Base-by-base conservation (phyloP, 2,113 vertebrate species). In the Rafetus swinhoei region DNA sequence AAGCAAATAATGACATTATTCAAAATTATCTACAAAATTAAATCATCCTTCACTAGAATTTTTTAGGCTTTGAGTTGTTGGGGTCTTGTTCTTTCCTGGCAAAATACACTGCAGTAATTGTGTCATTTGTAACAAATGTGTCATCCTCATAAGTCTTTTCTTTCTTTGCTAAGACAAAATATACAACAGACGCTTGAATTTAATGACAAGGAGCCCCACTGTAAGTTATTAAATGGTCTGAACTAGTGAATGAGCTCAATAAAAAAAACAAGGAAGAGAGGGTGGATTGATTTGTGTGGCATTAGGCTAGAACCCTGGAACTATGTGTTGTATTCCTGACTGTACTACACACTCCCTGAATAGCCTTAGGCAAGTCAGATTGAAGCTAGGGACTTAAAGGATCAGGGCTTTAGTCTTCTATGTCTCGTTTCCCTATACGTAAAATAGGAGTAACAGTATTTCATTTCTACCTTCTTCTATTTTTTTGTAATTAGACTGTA, bases 121-220 rank as follows among this genome's bases (percentile, higher is more conserved):
- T 9, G 65, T 9, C 3, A 1, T 18, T 72, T 69, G 29, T 53
- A 3, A 80, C 21, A 81, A 25, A 9, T 79, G 79, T n/a, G 32
- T 15, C 32, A 0, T 39, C 77, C 1, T 0, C 0, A 0, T 18
- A 81, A 2, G 39, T 32, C 0, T 0, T 22, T 79, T 22, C 22
- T 24, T 10, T 11, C 25, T 25, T 59, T 11, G 27, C 12, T 0
- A 15, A 32, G 6, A 32, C 12, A 69, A 81, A 80, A 52, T 2
- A 2, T 0, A 0, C 50, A 50, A 74, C 18, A 1, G 52, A 3
- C 11, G 6, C 1, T 55, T 0, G 21, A 12, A 2, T n/a, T 72
- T 10, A 0, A 0, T 3, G 39, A 3, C 80, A 18, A 19, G 9
- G 35, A 74, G 22, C 69, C 29, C 79, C 3, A 1, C 56, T n/a